Evolutionary conservation across 2,113 vertebrate genomes (phyloP).

Genomic region (human (Homo sapiens)): GRCh38 chr17:9129001-9129500

Average conservation of each 20-base stretch:
- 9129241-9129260: not conserved
- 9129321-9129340: not conserved
- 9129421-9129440: not conserved
- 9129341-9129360: no score
- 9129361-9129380: not conserved
- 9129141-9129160: constrained; percentile 34
- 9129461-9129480: not conserved
- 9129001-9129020: not conserved
- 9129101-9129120: not conserved
- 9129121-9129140: not conserved
- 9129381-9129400: rapidly evolving
- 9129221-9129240: not conserved
- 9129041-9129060: not conserved
- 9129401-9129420: not conserved
- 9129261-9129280: not conserved
- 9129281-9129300: constrained; percentile 38
- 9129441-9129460: not conserved
- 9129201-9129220: not conserved
- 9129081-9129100: not conserved
- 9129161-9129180: constrained; percentile 26
- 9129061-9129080: not conserved
- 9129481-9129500: no score
- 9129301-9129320: not conserved
- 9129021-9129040: not conserved
- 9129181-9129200: not conserved